Base-by-base conservation (phyloP, 2,797 vertebrate species). In the Garrulus glandarius region DNA sequence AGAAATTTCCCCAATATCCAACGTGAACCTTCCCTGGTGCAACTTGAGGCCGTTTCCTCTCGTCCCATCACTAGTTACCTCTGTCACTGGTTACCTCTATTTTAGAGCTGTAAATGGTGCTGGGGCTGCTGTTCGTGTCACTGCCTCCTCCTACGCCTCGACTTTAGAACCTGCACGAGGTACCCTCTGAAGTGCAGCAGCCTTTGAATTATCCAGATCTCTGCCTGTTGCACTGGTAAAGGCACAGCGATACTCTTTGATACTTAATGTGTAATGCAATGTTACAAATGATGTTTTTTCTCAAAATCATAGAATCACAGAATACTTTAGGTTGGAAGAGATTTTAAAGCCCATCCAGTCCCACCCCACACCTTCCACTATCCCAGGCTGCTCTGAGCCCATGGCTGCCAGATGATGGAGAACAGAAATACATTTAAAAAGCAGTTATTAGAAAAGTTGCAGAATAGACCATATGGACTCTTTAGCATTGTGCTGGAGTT, bases 401-500 rank as follows among this genome's bases (percentile, higher is more conserved):
- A 0, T n/a, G 47, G 27, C 23, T 70, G 20, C 36, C 27, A 23
- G 5, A 9, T 18, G 7, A 1, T 12, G 49, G 32, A 60, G 36
- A 68, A 6, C 2, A 55, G 41, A 14, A 86, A 39, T 18, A 3
- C 19, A 67, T 46, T 23, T 4, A 8, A 32, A 30, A 55, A 47
- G 0, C 22, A 39, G 14, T 15, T 49, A 1, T 3, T 55, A 20
- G 65, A 3, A 24, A 37, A 22, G 22, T 22, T 15, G 9, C 15
- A 6, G 82, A 36, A 19, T 4, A 21, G 29, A 2, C 23, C 12
- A 3, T 3, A 0, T 5, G 55, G 23, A 14, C 39, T n/a, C 67
- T 34, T 17, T 27, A 53, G 1, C 24, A 0, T 2, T 20, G 2
- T 2, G 4, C 60, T 6, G 1, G 3, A 21, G 59, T 29, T 43